Evolutionary conservation across 2,113 vertebrate species (phyloP), one percentile per base, ranked within the genome.

Genomic region (Sylvicapra grimmia): DNA sequence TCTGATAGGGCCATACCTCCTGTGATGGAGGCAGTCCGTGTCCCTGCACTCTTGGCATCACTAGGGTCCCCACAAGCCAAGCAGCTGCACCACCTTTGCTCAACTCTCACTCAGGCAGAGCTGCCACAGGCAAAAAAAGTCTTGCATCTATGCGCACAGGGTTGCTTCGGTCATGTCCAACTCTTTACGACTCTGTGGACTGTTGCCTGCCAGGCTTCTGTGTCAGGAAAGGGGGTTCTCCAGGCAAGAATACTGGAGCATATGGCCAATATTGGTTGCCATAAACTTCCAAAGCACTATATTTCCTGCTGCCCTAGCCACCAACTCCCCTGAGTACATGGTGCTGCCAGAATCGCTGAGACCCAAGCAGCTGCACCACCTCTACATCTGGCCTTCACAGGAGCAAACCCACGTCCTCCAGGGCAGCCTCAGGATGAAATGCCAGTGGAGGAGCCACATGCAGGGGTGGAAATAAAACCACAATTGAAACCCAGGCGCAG

Each of bases 71-170:
- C 19, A 6, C 65, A 72, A 36, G 65, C 65, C n/a, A 36, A 72
- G 65, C 19, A 23, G n/a, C n/a, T 23, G 65, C 19, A 72, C n/a
- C n/a, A 72, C n/a, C 65, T 36, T 72, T 9, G 1, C n/a, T 72
- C 18, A 36, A 12, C n/a, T 72, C 65, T 72, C 65, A 36, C 65
- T 36, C n/a, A 11, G 65, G 65, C 9, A 72, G 65, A 72, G n/a
- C 19, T 23, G 19, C 19, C 65, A 72, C n/a, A 72, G 65, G 65
- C 65, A 36, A 72, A 72, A 65, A n/a, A 68, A 5, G 8, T 36
- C 65, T 72, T 72, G n/a, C n/a, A 36, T 11, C 65, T 72, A 36
- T 36, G 65, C 0, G 0, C 0, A 0, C 65, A 36, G 9, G 65
- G 9, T 36, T 0, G 1, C n/a, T 72, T 36, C 5, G n/a, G 68